Conservation (phyloP, 2,113 vertebrate genomes). For the Esox niger region DNA sequence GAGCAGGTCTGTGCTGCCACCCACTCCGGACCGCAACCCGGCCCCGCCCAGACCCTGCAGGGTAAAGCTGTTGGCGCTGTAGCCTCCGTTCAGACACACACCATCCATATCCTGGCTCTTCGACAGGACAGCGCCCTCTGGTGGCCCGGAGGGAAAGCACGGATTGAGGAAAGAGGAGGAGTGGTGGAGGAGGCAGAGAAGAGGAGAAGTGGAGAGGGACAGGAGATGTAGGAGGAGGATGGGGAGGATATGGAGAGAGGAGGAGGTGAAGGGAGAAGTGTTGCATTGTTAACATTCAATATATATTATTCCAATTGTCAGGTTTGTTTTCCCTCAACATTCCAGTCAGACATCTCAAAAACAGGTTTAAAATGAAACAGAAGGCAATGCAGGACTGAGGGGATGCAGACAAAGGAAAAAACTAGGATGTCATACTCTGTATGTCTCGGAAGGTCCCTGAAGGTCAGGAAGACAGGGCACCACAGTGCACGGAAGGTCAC, state of each 20-base stretch:
- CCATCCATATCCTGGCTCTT: constrained; percentile 86
- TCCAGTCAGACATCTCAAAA: too few relatives aligned
- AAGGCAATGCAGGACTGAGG: neutral
- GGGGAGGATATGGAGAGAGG: too few relatives aligned
- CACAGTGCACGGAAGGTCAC: too few relatives aligned
- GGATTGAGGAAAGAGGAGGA: constrained; percentile 21
- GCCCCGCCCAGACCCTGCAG: constrained; percentile 76
- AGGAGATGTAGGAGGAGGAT: too few relatives aligned
- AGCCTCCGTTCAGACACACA: constrained; percentile 90
- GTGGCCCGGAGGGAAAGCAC: constrained; percentile 41
- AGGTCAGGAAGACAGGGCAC: constrained; percentile 33
- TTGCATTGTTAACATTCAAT: too few relatives aligned
- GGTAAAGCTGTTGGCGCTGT: constrained; percentile 91
- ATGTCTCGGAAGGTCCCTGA: constrained; percentile 83
- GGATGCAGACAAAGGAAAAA: neutral
- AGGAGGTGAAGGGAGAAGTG: too few relatives aligned
- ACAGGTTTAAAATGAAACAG: neutral
- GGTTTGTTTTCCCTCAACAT: too few relatives aligned
- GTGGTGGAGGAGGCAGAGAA: neutral
- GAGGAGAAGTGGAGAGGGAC: constrained; percentile 43
- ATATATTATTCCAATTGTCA: too few relatives aligned
- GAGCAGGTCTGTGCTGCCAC: constrained; percentile 81
- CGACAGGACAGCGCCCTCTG: constrained; percentile 80
- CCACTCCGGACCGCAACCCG: constrained; percentile 63
- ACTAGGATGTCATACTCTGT: constrained; percentile 63